A percentile compares a stretch with the other conserved stretches of the same genome.
Evolutionary conservation across 2,797 vertebrate genomes (phyloP).

Genomic region (Cichlasoma orientale): DNA sequence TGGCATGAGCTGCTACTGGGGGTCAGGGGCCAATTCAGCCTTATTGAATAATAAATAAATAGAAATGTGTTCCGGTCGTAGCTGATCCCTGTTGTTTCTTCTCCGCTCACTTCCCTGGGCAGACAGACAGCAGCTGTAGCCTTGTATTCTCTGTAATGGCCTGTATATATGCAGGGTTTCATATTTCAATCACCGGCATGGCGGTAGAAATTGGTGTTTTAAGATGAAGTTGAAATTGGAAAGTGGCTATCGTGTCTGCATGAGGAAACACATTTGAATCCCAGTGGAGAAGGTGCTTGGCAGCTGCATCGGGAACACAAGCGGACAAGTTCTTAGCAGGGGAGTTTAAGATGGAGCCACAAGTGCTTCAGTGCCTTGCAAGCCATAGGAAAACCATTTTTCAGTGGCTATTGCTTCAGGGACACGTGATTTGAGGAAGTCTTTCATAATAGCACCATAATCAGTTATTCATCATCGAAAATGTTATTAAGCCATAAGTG

Average conservation of each 20-base stretch:
- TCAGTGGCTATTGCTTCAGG: slow-evolving; percentile 53
- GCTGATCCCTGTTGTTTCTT: slow-evolving; percentile 77
- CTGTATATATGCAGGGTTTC: slow-evolving; percentile 87
- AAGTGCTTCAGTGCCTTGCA: slow-evolving; percentile 54
- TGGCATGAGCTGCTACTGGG: slow-evolving; percentile 51
- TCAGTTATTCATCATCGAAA: slow-evolving; percentile 74
- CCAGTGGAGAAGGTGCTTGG: slow-evolving; percentile 64
- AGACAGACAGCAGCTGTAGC: slow-evolving; percentile 67
- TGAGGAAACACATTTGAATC: slow-evolving; percentile 83
- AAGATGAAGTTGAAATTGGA: slow-evolving; percentile 87
- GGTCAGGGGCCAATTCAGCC: slow-evolving; percentile 78
- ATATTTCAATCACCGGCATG: slow-evolving; percentile 82
- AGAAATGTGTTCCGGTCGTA: slow-evolving; percentile 72
- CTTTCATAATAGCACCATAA: slow-evolving; percentile 71
- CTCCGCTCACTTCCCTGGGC: slow-evolving; percentile 43
- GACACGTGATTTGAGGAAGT: slow-evolving; percentile 69
- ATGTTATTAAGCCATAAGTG: slow-evolving; percentile 76
- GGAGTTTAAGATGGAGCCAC: slow-evolving; percentile 64
- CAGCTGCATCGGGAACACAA: slow-evolving; percentile 50
- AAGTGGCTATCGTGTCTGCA: slow-evolving; percentile 84
- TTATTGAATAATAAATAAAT: slow-evolving; percentile 84
- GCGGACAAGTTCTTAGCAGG: slow-evolving; percentile 59
- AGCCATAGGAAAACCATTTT: slow-evolving; percentile 61
- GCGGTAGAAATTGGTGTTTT: slow-evolving; percentile 82
- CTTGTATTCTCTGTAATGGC: slow-evolving; percentile 81